phyloP scores from a whole-genome alignment of 1,140 invertebrate species.

The Brachionus rotundiformis region DNA sequence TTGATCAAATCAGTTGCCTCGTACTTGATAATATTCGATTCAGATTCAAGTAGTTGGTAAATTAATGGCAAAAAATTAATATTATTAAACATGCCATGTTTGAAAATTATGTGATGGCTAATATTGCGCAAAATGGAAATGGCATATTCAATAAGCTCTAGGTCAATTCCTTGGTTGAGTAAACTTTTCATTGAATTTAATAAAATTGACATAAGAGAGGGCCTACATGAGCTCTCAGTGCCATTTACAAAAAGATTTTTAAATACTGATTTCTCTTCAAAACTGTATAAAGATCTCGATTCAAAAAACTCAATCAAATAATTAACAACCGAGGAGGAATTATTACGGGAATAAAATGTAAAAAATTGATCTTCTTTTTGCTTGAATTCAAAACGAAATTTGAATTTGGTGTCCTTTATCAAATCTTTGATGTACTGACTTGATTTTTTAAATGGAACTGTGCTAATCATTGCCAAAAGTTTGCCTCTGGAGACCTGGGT shows the following conservation, averaged over 20 bases:
- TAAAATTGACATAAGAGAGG: not conserved
- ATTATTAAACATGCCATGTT: slow-evolving; percentile 14
- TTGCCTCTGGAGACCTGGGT: not conserved
- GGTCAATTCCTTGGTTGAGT: not conserved
- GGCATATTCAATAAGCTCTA: not conserved
- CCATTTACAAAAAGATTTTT: slow-evolving; percentile 23
- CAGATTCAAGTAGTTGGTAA: not conserved
- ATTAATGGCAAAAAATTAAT: not conserved
- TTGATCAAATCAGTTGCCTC: not conserved
- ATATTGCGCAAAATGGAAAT: not conserved
- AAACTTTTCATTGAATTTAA: not conserved
- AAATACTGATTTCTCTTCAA: slow-evolving; percentile 18
- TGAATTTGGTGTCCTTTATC: not conserved
- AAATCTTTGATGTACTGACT: not conserved
- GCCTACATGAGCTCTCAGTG: not conserved
- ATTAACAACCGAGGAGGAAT: not conserved
- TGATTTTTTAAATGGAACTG: not conserved
- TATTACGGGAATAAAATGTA: not conserved
- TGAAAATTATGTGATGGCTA: not conserved
- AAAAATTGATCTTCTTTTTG: not conserved
- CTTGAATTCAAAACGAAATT: not conserved
- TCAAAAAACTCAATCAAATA: not conserved
- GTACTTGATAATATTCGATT: not conserved
- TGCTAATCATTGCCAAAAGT: not conserved
- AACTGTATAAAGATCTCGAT: not conserved